Evolutionary conservation across 2,113 vertebrate genomes (phyloP).

Genomic region (Casuarius casuarius): DNA sequence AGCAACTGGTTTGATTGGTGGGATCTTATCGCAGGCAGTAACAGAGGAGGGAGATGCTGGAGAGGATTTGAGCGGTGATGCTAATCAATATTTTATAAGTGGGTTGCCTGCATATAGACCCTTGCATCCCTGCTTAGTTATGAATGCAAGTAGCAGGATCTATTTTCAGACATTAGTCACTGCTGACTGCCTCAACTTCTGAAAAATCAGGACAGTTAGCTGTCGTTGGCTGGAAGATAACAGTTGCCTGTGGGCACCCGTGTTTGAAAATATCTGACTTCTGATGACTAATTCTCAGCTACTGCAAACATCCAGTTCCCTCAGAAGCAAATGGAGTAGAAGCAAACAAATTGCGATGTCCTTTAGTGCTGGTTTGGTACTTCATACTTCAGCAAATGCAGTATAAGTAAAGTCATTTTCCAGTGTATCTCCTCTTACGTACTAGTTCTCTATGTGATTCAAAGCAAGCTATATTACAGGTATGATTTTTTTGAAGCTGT

Average conservation of each 20-base stretch:
- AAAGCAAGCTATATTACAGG: not conserved
- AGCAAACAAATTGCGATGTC: not conserved
- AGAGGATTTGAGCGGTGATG: not conserved
- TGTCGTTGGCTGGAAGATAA: slow-evolving; percentile 26
- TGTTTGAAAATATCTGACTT: not conserved
- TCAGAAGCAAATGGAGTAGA: not conserved
- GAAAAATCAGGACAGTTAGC: not conserved
- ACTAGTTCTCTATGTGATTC: not conserved
- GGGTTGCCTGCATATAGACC: not conserved
- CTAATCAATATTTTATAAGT: not conserved
- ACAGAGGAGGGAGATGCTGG: not conserved
- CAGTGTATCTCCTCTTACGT: not conserved
- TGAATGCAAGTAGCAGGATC: not conserved
- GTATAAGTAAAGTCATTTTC: not conserved
- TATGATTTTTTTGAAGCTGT: not conserved
- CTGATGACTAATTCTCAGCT: not conserved
- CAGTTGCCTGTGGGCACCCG: not conserved
- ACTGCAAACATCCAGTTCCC: not conserved
- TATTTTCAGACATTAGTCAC: not conserved
- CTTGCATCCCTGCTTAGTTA: not conserved
- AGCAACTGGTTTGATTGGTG: not conserved
- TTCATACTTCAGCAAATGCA: not conserved
- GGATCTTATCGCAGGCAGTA: not conserved
- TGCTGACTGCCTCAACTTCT: not conserved
- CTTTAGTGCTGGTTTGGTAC: not conserved